Evolutionary conservation across 2,797 vertebrate genomes (phyloP).

Genomic region (Thunnus albacares): DNA sequence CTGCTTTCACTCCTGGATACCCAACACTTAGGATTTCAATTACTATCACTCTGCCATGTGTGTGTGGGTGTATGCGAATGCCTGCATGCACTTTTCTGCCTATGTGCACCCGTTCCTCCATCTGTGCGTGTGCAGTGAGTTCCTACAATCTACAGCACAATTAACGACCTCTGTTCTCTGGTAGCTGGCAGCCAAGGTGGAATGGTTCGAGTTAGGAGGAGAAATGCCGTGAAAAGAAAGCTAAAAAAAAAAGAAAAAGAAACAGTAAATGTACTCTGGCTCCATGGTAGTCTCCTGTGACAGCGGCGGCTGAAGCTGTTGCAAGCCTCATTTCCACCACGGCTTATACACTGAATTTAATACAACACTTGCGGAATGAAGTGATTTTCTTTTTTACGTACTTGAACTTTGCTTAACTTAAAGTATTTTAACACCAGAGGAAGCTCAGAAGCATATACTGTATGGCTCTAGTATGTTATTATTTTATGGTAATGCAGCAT

Average conservation of each 20-base stretch:
- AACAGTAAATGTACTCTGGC: slow-evolving; percentile 67
- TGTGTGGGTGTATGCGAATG: slow-evolving; percentile 5
- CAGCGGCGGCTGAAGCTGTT: slow-evolving; percentile 60
- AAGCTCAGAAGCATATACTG: slow-evolving; percentile 25
- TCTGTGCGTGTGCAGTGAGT: slow-evolving; percentile 50
- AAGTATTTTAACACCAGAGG: slow-evolving; percentile 20
- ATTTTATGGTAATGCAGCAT: not conserved
- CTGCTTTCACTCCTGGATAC: slow-evolving; percentile 81
- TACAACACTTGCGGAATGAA: slow-evolving; percentile 66
- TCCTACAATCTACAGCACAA: slow-evolving; percentile 67
- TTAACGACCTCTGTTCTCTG: slow-evolving; percentile 75
- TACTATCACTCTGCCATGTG: slow-evolving; percentile 66
- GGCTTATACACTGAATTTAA: slow-evolving; percentile 62
- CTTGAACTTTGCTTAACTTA: slow-evolving; percentile 49
- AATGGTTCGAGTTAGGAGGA: slow-evolving; percentile 82
- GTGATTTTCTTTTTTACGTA: slow-evolving; percentile 23
- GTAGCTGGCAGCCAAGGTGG: slow-evolving; percentile 73
- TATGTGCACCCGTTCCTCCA: slow-evolving; percentile 23
- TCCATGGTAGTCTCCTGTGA: slow-evolving; percentile 68
- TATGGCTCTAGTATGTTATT: not conserved
- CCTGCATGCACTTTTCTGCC: not conserved
- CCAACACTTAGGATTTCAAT: slow-evolving; percentile 76
- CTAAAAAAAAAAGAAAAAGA: slow-evolving; percentile 29
- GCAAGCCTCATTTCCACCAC: slow-evolving; percentile 69
- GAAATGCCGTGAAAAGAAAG: slow-evolving; percentile 79